These are phyloP conservation scores for Neolamprologus falcicula DNA, from an alignment of 2,113 vertebrate species.

Conservation along the genomic window DNA sequence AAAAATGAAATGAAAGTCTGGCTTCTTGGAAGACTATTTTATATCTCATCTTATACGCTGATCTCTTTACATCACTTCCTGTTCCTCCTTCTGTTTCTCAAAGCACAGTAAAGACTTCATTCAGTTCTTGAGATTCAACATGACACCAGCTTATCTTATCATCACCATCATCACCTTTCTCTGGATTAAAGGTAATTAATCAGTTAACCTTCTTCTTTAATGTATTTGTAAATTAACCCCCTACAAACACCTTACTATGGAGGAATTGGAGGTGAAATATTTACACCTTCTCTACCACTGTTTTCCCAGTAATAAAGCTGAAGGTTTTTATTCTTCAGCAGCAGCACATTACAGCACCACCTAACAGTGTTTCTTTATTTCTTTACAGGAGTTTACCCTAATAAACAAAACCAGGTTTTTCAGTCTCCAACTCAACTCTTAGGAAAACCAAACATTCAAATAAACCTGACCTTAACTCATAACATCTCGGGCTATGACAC, in stretches of 20 bases:
- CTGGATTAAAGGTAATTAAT: not conserved
- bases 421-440: not conserved
- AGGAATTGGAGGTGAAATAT: not conserved
- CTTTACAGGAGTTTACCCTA: not conserved
- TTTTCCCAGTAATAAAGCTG: not conserved
- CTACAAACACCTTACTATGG: not conserved
- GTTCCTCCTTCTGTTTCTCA: not conserved
- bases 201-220: not conserved
- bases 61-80: not conserved
- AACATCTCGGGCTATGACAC: not conserved
- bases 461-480: constrained; percentile 3
- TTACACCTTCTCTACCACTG: not conserved
- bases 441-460: not conserved
- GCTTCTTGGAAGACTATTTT: not conserved
- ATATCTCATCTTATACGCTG: not conserved
- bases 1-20: not conserved
- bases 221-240: accelerated
- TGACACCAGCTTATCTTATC: not conserved
- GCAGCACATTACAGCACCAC: not conserved
- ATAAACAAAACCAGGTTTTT: not conserved
- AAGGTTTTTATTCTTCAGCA: not conserved
- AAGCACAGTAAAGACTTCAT: not conserved
- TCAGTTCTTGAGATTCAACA: not conserved
- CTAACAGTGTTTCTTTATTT: not conserved
- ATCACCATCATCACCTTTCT: not conserved